phyloP scores from a whole-genome alignment of 2,888 invertebrate genomes.

The Amiota mariae region DNA sequence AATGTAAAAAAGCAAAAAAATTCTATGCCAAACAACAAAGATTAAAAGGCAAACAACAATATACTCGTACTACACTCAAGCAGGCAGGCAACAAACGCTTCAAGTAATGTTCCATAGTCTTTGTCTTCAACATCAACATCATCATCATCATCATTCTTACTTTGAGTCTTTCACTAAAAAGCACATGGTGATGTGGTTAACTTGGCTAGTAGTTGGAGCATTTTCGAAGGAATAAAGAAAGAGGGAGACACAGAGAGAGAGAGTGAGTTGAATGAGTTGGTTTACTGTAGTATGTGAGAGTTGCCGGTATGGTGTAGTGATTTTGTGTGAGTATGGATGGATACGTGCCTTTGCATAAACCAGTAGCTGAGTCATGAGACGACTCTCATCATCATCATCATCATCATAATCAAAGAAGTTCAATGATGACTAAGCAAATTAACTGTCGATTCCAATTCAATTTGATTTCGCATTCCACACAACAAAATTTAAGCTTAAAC shows the following conservation, averaged over 20 bases:
- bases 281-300: not conserved
- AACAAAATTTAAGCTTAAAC: not conserved
- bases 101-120: no score
- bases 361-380: constrained; percentile 26
- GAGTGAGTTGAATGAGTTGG: no score
- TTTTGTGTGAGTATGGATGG: not conserved
- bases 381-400: no score
- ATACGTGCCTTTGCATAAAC: constrained; percentile 10
- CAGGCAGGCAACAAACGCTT: not conserved
- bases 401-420: no score
- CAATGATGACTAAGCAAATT: constrained; percentile 26
- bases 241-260: not conserved
- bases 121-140: no score
- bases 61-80: not conserved
- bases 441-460: not conserved
- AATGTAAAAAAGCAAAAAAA: not conserved
- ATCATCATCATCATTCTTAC: no score
- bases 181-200: not conserved
- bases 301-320: not conserved
- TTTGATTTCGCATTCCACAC: not conserved
- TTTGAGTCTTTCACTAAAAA: not conserved
- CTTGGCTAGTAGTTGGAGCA: constrained; percentile 10
- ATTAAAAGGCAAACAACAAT: constrained; percentile 3
- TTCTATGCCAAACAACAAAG: constrained; percentile 10
- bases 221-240: not conserved